Base-by-base conservation (phyloP, 2,888 invertebrate genomes). In the Metalampra italica region DNA sequence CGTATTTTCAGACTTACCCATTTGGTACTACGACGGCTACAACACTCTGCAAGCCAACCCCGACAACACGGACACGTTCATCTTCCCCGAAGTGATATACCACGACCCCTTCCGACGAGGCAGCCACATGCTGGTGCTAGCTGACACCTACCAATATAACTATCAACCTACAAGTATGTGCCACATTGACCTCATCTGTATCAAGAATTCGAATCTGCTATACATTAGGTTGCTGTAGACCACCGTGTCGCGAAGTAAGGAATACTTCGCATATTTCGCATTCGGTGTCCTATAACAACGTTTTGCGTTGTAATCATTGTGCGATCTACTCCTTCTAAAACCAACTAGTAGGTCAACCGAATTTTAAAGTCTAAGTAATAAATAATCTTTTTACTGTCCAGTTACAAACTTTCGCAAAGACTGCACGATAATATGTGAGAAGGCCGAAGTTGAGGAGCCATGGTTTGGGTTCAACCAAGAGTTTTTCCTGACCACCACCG, bases 91-190 rank as follows among this genome's bases (percentile, higher is more conserved):
- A 53, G 93, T 93, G 49, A 85, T 97, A 64, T 97, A 94, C 82
- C 92, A 92, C 47, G 96, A 96, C 75, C 96, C 96, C 5, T 95
- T 96, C 75, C 90, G 94, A 59, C 92, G 94, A 29, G 93, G 93
- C 50, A 92, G 91, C 69, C 93, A 95, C 77, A 92, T 94, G 59
- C 71, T 96, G 50, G 93, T 95, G 7, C 86, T 97, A 53, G 94
- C 95, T 55, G 96, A 96, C 67, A 94, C 95, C 0, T 95, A 94
- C 75, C 71, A 90, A 86, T 71, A 90, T 84, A 81, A 93, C 91
- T 65, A 92, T 90, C 68, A 91, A 81, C 79, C 83, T 8, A 84
- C 82, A 52, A 7, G 88, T 87, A 47, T 77, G 75, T 49, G 9
- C n/a, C n/a, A n/a, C n/a, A n/a, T n/a, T n/a, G n/a, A n/a, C n/a